phyloP scores from a whole-genome alignment of 2,888 invertebrate genomes.

The Meandrusa payeni region DNA sequence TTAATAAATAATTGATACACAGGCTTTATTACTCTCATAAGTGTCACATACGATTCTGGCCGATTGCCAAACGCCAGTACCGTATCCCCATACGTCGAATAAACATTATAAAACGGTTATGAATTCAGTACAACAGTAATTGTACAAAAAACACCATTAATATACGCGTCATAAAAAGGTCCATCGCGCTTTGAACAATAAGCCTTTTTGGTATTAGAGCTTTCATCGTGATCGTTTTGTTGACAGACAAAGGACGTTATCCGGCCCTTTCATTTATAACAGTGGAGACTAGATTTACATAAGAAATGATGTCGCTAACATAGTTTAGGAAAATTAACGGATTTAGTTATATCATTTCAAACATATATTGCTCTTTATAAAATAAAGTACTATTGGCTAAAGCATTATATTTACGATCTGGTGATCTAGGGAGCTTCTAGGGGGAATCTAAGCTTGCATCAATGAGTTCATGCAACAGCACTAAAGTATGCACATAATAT shows the following conservation, averaged over 20 bases:
- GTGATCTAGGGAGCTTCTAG: no score
- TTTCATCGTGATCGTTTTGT: constrained; percentile 8
- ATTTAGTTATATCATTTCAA: no score
- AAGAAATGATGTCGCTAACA: not conserved
- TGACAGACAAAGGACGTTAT: constrained; percentile 5
- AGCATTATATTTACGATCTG: no score
- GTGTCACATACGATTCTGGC: not conserved
- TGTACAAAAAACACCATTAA: constrained; percentile 9
- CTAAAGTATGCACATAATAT: no score
- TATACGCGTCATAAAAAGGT: constrained; percentile 13
- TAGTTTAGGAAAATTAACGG: not conserved
- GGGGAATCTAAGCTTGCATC: no score
- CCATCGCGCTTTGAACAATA: constrained; percentile 8
- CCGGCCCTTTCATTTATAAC: constrained; percentile 3
- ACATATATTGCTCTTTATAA: no score
- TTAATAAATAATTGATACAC: no score
- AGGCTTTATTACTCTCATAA: no score
- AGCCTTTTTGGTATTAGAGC: constrained; percentile 17
- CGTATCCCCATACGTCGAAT: not conserved
- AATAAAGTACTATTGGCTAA: no score
- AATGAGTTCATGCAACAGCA: no score
- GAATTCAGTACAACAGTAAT: not conserved
- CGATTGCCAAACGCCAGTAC: constrained; percentile 1
- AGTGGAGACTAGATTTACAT: constrained; percentile 9
- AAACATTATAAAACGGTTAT: constrained; percentile 5